Conservation (phyloP, 2,888 invertebrate species). For the Acanthosoma haemorrhoidale region DNA sequence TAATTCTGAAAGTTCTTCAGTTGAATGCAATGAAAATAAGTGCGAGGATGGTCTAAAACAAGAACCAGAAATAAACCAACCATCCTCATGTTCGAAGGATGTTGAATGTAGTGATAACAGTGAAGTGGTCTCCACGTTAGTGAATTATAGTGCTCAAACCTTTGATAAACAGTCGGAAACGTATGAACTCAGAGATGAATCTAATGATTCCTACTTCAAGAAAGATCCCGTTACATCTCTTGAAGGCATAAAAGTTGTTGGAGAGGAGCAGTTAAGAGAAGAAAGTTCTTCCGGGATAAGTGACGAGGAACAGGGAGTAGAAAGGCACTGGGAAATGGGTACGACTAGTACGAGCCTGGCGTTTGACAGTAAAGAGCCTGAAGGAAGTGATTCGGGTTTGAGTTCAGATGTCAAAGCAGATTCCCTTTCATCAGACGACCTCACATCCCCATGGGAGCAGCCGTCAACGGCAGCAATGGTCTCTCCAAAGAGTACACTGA, state of each 20-base stretch:
- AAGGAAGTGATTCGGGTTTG: constrained; percentile 68
- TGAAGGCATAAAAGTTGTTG: not conserved
- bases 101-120: not conserved
- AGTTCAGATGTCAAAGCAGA: constrained; percentile 60
- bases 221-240: not conserved
- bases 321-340: constrained; percentile 15
- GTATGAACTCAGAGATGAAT: not conserved
- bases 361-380: not conserved
- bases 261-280: not conserved
- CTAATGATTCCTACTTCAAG: not conserved
- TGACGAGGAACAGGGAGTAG: not conserved
- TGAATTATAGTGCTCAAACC: not conserved
- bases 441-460: constrained; percentile 29
- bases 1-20: not conserved
- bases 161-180: not conserved
- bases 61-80: not conserved
- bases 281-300: constrained; percentile 22
- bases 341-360: not conserved
- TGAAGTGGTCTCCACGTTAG: not conserved
- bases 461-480: constrained; percentile 43
- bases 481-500: constrained; percentile 61
- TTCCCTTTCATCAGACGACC: constrained; percentile 40
- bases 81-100: not conserved
- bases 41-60: not conserved
- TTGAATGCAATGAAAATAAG: not conserved